A percentile compares a stretch with the other conserved stretches of the same genome.
These are phyloP conservation scores for Leuctra nigra DNA, from an alignment of 2,888 invertebrate species.

Conservation along the genomic window DNA sequence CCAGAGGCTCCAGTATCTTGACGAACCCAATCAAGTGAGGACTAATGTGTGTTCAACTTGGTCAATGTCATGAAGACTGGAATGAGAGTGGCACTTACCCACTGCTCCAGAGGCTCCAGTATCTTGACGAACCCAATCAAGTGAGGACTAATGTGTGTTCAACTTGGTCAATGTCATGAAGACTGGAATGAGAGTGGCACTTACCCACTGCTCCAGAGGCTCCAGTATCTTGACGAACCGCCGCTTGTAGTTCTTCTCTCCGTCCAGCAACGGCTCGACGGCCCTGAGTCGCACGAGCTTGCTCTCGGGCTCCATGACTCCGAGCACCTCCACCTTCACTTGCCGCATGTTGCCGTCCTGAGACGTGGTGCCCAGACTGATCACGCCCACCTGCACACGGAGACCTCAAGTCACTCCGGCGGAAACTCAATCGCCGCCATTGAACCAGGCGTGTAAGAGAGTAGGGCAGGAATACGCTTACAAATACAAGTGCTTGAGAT, in stretches of 20 bases:
- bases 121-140: constrained; percentile 81
- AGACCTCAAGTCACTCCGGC: not conserved
- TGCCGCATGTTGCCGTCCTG: constrained; percentile 68
- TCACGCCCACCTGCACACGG: constrained; percentile 60
- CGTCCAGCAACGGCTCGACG: constrained; percentile 69
- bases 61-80: too few species aligned
- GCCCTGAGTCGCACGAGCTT: constrained; percentile 70
- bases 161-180: too few species aligned
- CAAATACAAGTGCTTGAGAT: too few species aligned
- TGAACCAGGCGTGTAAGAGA: too few species aligned
- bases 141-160: too few species aligned
- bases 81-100: too few species aligned
- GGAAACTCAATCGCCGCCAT: too few species aligned
- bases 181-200: too few species aligned
- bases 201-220: constrained; percentile 61
- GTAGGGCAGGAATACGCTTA: too few species aligned
- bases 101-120: constrained; percentile 65
- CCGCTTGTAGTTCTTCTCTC: constrained; percentile 71
- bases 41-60: too few species aligned
- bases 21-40: too few species aligned
- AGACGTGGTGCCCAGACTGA: constrained; percentile 79
- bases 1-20: constrained; percentile 73
- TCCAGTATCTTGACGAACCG: constrained; percentile 77
- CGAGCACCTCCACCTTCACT: constrained; percentile 83
- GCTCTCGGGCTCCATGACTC: constrained; percentile 67